phyloP scores from a whole-genome alignment of 1,140 invertebrate species.

The Pseudomyrmex flavicornis region DNA sequence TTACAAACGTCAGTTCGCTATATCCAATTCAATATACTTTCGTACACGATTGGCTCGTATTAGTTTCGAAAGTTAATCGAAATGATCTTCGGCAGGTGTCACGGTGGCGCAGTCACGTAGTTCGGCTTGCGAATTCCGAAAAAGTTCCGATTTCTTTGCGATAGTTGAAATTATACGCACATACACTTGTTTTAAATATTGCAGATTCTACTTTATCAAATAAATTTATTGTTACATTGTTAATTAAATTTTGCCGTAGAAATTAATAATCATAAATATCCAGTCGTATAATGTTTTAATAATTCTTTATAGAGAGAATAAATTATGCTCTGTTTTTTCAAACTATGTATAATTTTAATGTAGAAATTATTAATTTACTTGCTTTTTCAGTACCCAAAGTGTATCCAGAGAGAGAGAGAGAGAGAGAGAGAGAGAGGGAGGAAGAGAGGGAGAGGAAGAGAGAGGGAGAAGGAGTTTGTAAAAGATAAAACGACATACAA shows the following conservation, averaged over 20 bases:
- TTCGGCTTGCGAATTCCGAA: constrained; percentile 13
- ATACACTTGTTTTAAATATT: background rate
- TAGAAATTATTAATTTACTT: too few species aligned
- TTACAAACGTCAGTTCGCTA: constrained; percentile 54
- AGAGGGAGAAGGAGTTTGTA: background rate
- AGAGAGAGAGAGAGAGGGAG: background rate
- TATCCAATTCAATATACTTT: constrained; percentile 42
- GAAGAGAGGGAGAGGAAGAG: too few species aligned
- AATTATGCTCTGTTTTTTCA: too few species aligned
- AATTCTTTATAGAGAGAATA: too few species aligned
- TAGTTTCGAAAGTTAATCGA: constrained; percentile 61
- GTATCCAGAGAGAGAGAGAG: background rate
- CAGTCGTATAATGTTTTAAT: too few species aligned
- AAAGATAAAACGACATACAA: background rate
- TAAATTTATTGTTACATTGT: background rate
- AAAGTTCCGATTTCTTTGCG: constrained; percentile 41
- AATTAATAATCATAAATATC: background rate
- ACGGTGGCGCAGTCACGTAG: constrained; percentile 46
- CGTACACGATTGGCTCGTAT: constrained; percentile 43
- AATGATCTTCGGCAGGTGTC: constrained; percentile 55
- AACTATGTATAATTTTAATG: too few species aligned
- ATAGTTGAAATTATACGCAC: constrained; percentile 45
- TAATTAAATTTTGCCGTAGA: background rate
- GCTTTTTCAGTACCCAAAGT: too few species aligned
- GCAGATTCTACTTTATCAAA: constrained; percentile 3